Evolutionary conservation across 2,113 vertebrate species (phyloP).

Genomic region (Coregonus clupeaformis): DNA sequence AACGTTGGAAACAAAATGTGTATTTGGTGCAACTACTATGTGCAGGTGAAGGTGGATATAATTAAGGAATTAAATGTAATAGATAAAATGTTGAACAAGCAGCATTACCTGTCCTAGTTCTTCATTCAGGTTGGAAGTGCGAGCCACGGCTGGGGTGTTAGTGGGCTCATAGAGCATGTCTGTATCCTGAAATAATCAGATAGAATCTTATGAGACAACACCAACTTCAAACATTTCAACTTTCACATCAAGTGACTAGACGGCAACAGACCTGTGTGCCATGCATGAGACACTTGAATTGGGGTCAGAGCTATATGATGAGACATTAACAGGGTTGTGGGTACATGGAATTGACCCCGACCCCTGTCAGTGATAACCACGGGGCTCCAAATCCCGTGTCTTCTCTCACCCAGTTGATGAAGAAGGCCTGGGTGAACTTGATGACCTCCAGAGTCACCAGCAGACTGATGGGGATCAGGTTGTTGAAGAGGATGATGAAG

Average conservation of each 20-base stretch:
- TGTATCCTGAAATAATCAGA: slow-evolving; percentile 77
- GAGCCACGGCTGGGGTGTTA: slow-evolving; percentile 92
- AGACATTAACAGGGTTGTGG: no score
- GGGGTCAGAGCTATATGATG: no score
- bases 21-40: neutral
- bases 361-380: no score
- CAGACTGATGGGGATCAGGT: slow-evolving; percentile 98
- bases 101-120: slow-evolving; percentile 92
- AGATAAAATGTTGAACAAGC: neutral
- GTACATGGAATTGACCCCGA: no score
- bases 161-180: slow-evolving; percentile 96
- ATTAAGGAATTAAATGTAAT: neutral
- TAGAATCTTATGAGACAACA: neutral
- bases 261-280: no score
- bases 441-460: slow-evolving; percentile 97
- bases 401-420: slow-evolving; percentile 97
- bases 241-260: no score
- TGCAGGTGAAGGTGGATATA: neutral
- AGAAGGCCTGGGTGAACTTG: slow-evolving; percentile 98
- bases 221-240: no score
- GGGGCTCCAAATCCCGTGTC: neutral
- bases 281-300: no score
- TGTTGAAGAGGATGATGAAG: slow-evolving; percentile 99
- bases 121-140: slow-evolving; percentile 97
- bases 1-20: neutral